These are phyloP conservation scores for Stichodactyla helianthus DNA, from an alignment of 64 coral and sea anemone species.

Conservation along the genomic window DNA sequence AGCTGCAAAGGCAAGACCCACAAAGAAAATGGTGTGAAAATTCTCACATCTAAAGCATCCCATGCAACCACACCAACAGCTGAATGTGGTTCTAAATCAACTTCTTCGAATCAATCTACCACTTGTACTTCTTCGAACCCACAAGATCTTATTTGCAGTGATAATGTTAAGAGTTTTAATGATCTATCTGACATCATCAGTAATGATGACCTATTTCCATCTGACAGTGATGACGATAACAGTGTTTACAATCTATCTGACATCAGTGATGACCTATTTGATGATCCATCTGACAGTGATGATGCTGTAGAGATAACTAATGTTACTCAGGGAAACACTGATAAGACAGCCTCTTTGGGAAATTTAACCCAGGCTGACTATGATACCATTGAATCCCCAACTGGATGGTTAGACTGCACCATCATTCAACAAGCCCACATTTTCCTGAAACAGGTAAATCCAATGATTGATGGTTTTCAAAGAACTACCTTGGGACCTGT, in stretches of 20 bases:
- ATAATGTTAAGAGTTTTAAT: conserved; percentile 19
- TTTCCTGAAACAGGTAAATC: conserved; percentile 11
- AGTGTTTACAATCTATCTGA: conserved; percentile 24
- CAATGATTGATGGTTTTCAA: conserved; percentile 23
- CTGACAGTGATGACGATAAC: conserved; percentile 11
- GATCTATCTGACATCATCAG: conserved; percentile 10
- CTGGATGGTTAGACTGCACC: conserved; percentile 43
- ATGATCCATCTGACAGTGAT: conserved; percentile 3
- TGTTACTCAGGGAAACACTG: not conserved
- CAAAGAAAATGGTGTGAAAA: not conserved
- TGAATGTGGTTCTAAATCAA: conserved; percentile 4
- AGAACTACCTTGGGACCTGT: conserved; percentile 8
- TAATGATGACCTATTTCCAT: conserved; percentile 6
- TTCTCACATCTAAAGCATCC: not conserved
- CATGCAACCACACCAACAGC: not conserved
- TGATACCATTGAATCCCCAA: conserved; percentile 35
- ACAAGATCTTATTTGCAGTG: conserved; percentile 11
- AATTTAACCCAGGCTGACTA: conserved; percentile 23
- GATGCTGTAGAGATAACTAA: not conserved
- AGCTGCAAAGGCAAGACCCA: not conserved
- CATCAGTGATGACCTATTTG: conserved; percentile 13
- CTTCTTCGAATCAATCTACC: conserved; percentile 18
- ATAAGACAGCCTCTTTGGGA: conserved; percentile 21
- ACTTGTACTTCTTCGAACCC: conserved; percentile 1
- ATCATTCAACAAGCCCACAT: conserved; percentile 30